Conservation (phyloP, 64 coral and sea anemone species). For the Astreopora myriophthalma region DNA sequence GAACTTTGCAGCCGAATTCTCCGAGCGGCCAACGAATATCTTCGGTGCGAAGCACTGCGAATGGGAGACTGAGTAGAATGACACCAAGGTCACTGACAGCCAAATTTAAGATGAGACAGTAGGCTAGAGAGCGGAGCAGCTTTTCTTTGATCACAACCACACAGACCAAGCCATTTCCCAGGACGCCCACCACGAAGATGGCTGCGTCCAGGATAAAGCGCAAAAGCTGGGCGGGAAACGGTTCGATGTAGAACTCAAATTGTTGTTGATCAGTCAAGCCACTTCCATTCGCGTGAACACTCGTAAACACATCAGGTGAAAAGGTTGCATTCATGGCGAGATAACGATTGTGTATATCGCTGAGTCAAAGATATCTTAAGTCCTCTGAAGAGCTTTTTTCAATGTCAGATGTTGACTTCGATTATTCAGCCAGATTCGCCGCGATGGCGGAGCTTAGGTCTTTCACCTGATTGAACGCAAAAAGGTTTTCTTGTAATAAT, state of each 20-base stretch:
- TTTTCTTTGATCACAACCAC: slow-evolving; percentile 74
- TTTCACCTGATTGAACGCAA: background rate
- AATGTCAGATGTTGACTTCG: background rate
- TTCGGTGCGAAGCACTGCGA: slow-evolving; percentile 79
- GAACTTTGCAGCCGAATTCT: slow-evolving; percentile 77
- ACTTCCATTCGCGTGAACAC: background rate
- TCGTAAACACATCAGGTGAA: background rate
- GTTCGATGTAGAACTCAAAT: slow-evolving; percentile 68
- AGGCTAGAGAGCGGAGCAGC: slow-evolving; percentile 69
- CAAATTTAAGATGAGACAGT: slow-evolving; percentile 78
- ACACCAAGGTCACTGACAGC: slow-evolving; percentile 80
- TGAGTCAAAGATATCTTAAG: background rate
- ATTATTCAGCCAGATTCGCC: slow-evolving; percentile 8
- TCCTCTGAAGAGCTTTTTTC: background rate
- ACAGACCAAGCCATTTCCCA: slow-evolving; percentile 83
- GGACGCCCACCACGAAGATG: slow-evolving; percentile 71
- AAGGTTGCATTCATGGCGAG: background rate
- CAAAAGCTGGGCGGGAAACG: slow-evolving; percentile 43
- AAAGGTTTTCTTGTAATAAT: too few species aligned
- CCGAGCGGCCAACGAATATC: slow-evolving; percentile 84
- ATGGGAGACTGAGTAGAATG: slow-evolving; percentile 75
- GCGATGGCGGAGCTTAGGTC: background rate
- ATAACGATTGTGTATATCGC: background rate
- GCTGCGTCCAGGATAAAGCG: slow-evolving; percentile 57
- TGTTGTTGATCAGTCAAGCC: background rate